Conservation (phyloP, 2,888 invertebrate species). For the Andrena chrysosceles region DNA sequence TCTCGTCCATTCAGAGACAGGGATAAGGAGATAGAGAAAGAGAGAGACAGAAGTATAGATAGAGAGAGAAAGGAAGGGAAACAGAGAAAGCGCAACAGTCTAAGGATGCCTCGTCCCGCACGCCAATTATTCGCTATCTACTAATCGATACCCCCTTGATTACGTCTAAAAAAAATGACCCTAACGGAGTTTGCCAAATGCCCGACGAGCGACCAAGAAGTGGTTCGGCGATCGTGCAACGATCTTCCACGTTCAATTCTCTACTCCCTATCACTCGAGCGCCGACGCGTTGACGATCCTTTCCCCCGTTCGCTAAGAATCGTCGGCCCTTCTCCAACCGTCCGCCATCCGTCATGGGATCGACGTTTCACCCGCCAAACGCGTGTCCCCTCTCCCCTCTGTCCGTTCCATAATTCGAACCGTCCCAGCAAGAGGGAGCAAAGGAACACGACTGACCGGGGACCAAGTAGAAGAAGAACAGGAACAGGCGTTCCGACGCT, state of each 20-base stretch:
- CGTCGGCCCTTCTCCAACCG: constrained; percentile 53
- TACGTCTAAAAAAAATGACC: constrained; percentile 62
- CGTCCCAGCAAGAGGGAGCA: neutral
- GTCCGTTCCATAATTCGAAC: no score
- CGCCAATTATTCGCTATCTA: constrained; percentile 72
- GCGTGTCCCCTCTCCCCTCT: constrained; percentile 14
- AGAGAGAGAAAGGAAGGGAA: neutral
- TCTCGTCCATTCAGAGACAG: neutral
- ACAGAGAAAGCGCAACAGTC: constrained; percentile 51
- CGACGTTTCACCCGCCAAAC: constrained; percentile 58
- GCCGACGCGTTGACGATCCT: neutral
- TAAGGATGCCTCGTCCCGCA: constrained; percentile 63
- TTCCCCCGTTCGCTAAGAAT: neutral
- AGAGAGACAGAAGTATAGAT: constrained; percentile 5
- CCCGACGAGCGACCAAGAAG: constrained; percentile 57
- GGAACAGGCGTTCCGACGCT: constrained; percentile 2
- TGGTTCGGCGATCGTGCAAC: constrained; percentile 58
- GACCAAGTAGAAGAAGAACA: constrained; percentile 38
- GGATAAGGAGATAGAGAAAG: neutral
- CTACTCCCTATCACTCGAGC: constrained; percentile 6
- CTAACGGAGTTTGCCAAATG: constrained; percentile 73
- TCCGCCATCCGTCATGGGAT: constrained; percentile 78
- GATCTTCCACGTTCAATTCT: constrained; percentile 32
- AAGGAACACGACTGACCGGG: constrained; percentile 19
- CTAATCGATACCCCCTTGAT: constrained; percentile 68